Conservation (phyloP, 2,888 invertebrate species). For the Disparrhopalites patrizii region DNA sequence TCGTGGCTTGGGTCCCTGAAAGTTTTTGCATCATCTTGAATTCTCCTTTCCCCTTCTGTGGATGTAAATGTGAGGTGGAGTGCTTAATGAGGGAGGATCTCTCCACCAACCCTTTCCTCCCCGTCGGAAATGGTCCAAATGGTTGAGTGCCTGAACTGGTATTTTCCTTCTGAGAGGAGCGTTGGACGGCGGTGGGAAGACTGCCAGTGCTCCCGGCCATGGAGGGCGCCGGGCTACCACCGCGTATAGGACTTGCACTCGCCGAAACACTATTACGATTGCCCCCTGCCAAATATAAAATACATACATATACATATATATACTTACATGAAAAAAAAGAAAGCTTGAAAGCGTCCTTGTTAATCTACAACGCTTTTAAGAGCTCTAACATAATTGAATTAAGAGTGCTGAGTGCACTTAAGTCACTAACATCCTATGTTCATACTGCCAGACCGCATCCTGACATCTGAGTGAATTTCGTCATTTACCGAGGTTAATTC, state of each 20-base stretch:
- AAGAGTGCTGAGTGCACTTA: no score
- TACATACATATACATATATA: no score
- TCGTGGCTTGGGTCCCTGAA: slow-evolving; percentile 66
- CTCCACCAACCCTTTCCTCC: slow-evolving; percentile 75
- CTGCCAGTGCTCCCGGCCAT: slow-evolving; percentile 48
- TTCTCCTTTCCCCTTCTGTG: slow-evolving; percentile 49
- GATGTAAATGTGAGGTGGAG: slow-evolving; percentile 60
- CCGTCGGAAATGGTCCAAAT: slow-evolving; percentile 69
- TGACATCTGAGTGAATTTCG: no score
- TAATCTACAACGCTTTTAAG: no score
- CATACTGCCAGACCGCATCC: no score
- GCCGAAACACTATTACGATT: slow-evolving; percentile 47
- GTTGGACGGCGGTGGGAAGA: slow-evolving; percentile 44
- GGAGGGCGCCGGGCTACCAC: slow-evolving; percentile 54
- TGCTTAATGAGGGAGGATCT: slow-evolving; percentile 85
- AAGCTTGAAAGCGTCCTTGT: no score
- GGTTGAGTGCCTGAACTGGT: slow-evolving; percentile 56
- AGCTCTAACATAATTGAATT: no score
- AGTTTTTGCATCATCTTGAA: slow-evolving; percentile 57
- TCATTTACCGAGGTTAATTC: no score
- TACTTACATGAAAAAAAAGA: no score
- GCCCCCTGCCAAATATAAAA: no score
- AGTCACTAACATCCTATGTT: no score
- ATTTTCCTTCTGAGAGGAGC: slow-evolving; percentile 40
- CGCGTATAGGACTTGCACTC: slow-evolving; percentile 52